phyloP scores from a whole-genome alignment of 1,140 invertebrate species.

The Sogatella furcifera region DNA sequence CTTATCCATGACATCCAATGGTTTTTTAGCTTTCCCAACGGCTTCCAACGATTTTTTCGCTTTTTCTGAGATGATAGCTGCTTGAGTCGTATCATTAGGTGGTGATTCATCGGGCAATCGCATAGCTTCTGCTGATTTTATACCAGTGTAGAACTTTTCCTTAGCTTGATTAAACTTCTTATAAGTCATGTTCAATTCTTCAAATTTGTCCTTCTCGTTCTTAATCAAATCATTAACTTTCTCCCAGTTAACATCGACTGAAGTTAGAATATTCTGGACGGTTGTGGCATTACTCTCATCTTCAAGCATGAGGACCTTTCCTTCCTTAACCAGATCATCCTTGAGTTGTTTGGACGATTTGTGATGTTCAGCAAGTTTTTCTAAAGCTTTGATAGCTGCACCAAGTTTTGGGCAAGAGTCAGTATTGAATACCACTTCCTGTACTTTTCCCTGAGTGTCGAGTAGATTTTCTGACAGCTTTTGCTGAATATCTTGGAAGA shows the following conservation, averaged over 20 bases:
- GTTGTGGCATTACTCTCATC: constrained; percentile 65
- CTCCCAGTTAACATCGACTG: constrained; percentile 68
- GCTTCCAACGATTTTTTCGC: constrained; percentile 61
- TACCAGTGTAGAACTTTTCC: constrained; percentile 51
- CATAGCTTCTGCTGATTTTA: constrained; percentile 50
- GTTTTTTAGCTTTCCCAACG: constrained; percentile 59
- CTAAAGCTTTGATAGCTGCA: constrained; percentile 17
- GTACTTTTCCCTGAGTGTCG: constrained; percentile 19
- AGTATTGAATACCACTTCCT: constrained; percentile 23
- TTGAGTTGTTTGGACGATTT: constrained; percentile 39
- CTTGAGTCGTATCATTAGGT: constrained; percentile 51
- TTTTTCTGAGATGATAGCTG: constrained; percentile 50
- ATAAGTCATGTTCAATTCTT: constrained; percentile 56
- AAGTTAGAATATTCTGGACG: constrained; percentile 63
- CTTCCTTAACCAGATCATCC: constrained; percentile 53
- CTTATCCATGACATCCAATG: constrained; percentile 61
- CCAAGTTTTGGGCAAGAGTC: constrained; percentile 32
- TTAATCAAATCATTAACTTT: constrained; percentile 47
- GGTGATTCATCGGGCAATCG: constrained; percentile 42
- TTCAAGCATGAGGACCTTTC: constrained; percentile 62
- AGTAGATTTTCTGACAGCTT: constrained; percentile 23
- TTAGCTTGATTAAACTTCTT: constrained; percentile 63
- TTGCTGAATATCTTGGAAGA: constrained; percentile 28
- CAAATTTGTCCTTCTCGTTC: constrained; percentile 38
- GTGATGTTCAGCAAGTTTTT: constrained; percentile 37